phyloP scores from a whole-genome alignment of 2,888 invertebrate species.

The Cloeon dipterum region DNA sequence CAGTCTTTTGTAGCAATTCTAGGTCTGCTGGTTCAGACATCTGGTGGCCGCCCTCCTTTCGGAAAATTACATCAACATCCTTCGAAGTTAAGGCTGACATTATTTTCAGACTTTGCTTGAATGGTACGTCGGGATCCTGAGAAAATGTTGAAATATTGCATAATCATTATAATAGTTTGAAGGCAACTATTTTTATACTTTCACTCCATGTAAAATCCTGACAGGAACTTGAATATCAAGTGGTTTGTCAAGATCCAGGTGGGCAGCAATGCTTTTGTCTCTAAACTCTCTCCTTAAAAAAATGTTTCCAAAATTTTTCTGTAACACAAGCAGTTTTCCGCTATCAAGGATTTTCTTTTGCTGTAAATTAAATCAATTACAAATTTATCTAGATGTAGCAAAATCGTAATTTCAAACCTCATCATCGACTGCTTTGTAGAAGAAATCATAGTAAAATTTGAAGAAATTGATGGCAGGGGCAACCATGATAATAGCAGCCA shows the following conservation, averaged over 20 bases:
- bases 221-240: constrained; percentile 3
- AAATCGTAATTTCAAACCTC: neutral
- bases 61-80: constrained; percentile 4
- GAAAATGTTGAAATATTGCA: neutral
- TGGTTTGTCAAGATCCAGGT: constrained; percentile 2
- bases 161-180: neutral
- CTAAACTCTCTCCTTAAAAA: constrained; percentile 4
- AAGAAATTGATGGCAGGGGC: constrained; percentile 6
- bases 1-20: neutral
- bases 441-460: constrained; percentile 2
- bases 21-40: constrained; percentile 5
- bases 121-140: constrained; percentile 6
- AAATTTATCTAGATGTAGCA: too few species aligned
- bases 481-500: constrained; percentile 3
- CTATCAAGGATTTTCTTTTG: constrained; percentile 2
- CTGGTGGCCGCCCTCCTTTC: constrained; percentile 4
- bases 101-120: constrained; percentile 3
- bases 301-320: constrained; percentile 4
- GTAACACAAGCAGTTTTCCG: constrained; percentile 1
- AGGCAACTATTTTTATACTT: neutral
- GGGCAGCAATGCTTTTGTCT: constrained; percentile 1
- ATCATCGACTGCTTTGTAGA: constrained; percentile 1
- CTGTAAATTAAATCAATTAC: neutral
- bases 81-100: constrained; percentile 1
- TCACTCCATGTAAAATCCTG: constrained; percentile 4